phyloP scores from a whole-genome alignment of 1,140 invertebrate species.

The Dendrolimus punctatus region DNA sequence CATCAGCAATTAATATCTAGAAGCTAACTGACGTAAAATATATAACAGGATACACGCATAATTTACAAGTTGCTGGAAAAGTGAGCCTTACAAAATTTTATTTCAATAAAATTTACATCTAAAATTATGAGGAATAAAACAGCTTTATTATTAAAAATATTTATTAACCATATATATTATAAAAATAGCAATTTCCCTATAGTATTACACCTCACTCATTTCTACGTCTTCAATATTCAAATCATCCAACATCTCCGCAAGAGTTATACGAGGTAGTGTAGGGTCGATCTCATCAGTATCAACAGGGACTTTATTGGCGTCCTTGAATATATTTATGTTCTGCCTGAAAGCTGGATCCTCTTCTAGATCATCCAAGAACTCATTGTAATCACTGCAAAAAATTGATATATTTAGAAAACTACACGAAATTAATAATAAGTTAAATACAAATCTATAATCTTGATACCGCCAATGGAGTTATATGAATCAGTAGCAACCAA shows the following conservation, averaged over 20 bases:
- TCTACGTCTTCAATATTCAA: slow-evolving; percentile 85
- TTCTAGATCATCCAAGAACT: slow-evolving; percentile 98
- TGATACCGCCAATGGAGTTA: no score
- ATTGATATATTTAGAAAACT: slow-evolving; percentile 5
- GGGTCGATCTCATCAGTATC: slow-evolving; percentile 81
- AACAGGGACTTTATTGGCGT: slow-evolving; percentile 76
- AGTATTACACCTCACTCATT: slow-evolving; percentile 75
- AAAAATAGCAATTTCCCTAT: no score
- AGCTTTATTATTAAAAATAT: background rate
- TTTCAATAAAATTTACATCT: background rate
- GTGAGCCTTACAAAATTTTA: no score
- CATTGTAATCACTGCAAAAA: slow-evolving; percentile 87
- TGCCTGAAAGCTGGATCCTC: slow-evolving; percentile 92
- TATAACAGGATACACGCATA: no score
- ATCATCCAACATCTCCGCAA: slow-evolving; percentile 98
- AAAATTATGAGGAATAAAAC: slow-evolving; percentile 4
- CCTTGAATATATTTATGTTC: slow-evolving; percentile 96
- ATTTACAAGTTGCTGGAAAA: no score
- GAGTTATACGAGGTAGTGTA: slow-evolving; percentile 86
- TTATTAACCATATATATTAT: background rate
- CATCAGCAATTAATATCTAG: no score
- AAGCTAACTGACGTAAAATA: no score
- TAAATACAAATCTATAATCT: no score
- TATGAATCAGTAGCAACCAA: no score
- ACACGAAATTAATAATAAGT: no score